These are phyloP conservation scores for Drosophila anceps DNA, from an alignment of 2,888 invertebrate genomes.

Conservation along the genomic window DNA sequence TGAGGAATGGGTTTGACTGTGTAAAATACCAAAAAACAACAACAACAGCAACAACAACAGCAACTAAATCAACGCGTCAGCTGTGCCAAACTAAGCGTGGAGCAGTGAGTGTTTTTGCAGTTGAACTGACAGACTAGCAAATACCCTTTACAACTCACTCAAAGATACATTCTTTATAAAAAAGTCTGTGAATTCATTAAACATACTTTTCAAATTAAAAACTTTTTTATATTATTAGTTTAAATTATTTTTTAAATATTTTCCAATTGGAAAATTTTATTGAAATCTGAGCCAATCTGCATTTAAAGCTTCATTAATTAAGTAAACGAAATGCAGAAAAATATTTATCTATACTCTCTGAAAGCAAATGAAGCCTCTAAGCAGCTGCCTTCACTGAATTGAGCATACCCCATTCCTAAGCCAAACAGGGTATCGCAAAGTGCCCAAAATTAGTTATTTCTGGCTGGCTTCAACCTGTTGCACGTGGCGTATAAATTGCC, in stretches of 20 bases:
- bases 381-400: neutral
- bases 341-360: neutral
- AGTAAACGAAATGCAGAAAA: no score
- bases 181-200: neutral
- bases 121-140: neutral
- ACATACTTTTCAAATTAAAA: neutral
- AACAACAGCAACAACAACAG: conserved; percentile 7
- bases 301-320: no score
- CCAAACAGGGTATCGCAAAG: conserved; percentile 4
- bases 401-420: neutral
- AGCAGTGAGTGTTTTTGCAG: neutral
- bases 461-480: conserved; percentile 19
- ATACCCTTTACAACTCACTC: neutral
- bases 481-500: conserved; percentile 69
- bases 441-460: conserved; percentile 1
- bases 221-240: neutral
- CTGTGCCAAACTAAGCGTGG: conserved; percentile 57
- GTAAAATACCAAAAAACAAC: conserved; percentile 14
- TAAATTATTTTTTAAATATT: neutral
- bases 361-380: neutral
- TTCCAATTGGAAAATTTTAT: no score
- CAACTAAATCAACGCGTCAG: conserved; percentile 48
- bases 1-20: conserved; percentile 49
- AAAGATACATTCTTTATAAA: neutral
- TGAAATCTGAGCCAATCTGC: no score